Evolutionary conservation across 2,113 vertebrate genomes (phyloP).

Genomic region (Corapipo altera): DNA sequence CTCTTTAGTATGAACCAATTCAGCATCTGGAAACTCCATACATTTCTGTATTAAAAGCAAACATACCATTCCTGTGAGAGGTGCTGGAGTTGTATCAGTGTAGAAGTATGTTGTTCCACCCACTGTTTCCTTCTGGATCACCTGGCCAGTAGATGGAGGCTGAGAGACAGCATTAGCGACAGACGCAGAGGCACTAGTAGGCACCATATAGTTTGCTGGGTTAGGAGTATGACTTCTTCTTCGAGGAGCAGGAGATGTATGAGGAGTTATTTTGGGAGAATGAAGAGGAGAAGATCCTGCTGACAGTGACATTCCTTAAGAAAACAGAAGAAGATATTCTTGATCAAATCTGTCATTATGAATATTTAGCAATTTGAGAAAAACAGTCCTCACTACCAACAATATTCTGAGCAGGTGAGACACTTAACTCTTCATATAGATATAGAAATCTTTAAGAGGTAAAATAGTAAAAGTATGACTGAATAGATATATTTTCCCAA

Average conservation of each 20-base stretch:
- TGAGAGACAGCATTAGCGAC: constrained; percentile 81
- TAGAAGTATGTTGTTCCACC: constrained; percentile 99
- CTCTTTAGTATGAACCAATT: background rate
- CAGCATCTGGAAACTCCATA: background rate
- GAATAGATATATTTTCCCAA: background rate
- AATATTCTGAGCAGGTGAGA: background rate
- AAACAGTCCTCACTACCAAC: background rate
- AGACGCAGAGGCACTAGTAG: constrained; percentile 87
- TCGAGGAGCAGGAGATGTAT: constrained; percentile 94
- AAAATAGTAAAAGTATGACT: background rate
- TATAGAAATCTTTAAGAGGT: background rate
- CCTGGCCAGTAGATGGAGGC: constrained; percentile 81
- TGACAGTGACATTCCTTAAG: constrained; percentile 95
- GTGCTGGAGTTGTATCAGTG: constrained; percentile 94
- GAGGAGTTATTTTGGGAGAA: constrained; percentile 98
- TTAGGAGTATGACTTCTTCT: constrained; percentile 98
- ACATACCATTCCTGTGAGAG: constrained; percentile 93
- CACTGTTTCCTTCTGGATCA: constrained; percentile 99
- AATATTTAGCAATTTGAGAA: background rate
- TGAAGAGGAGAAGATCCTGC: constrained; percentile 98
- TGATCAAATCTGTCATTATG: background rate
- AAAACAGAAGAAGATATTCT: constrained; percentile 30
- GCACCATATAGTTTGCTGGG: constrained; percentile 95
- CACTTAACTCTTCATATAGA: background rate
- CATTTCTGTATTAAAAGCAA: background rate